phyloP scores from a whole-genome alignment of 2,888 invertebrate species.

The Phortica magna region DNA sequence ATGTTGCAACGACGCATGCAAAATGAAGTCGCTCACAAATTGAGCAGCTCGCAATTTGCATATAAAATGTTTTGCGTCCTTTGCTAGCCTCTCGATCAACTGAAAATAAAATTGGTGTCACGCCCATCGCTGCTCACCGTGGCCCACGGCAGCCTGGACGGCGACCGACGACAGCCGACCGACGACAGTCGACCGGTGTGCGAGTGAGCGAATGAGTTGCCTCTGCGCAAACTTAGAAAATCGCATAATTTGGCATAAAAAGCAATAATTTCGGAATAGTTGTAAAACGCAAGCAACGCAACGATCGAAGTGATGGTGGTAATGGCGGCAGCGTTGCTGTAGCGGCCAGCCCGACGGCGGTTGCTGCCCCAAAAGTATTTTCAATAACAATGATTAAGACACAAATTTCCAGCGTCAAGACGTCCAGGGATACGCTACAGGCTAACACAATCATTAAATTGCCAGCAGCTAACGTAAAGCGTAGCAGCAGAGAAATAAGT shows the following conservation, averaged over 20 bases:
- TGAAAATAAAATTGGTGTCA: slow-evolving; percentile 54
- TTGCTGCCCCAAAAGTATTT: slow-evolving; percentile 43
- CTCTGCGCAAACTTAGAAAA: slow-evolving; percentile 4
- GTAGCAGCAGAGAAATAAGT: neutral
- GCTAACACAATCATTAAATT: slow-evolving; percentile 30
- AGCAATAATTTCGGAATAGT: slow-evolving; percentile 53
- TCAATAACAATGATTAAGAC: slow-evolving; percentile 64
- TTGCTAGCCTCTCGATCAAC: slow-evolving; percentile 19
- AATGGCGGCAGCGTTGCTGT: slow-evolving; percentile 37
- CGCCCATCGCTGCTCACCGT: slow-evolving; percentile 59
- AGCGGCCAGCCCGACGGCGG: neutral
- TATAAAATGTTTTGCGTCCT: slow-evolving; percentile 53
- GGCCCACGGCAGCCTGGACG: slow-evolving; percentile 60
- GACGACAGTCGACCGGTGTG: neutral
- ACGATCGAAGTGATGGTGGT: slow-evolving; percentile 2
- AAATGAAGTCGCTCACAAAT: slow-evolving; percentile 73
- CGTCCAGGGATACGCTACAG: slow-evolving; percentile 34
- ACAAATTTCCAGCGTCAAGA: slow-evolving; percentile 48
- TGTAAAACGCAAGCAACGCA: slow-evolving; percentile 41
- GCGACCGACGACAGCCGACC: neutral
- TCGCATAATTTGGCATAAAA: slow-evolving; percentile 42
- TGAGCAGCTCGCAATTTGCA: slow-evolving; percentile 72
- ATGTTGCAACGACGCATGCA: slow-evolving; percentile 44
- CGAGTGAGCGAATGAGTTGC: neutral
- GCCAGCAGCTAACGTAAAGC: slow-evolving; percentile 11